Evolutionary conservation across 2,113 vertebrate species (phyloP).

Genomic region (Barbus barbus): DNA sequence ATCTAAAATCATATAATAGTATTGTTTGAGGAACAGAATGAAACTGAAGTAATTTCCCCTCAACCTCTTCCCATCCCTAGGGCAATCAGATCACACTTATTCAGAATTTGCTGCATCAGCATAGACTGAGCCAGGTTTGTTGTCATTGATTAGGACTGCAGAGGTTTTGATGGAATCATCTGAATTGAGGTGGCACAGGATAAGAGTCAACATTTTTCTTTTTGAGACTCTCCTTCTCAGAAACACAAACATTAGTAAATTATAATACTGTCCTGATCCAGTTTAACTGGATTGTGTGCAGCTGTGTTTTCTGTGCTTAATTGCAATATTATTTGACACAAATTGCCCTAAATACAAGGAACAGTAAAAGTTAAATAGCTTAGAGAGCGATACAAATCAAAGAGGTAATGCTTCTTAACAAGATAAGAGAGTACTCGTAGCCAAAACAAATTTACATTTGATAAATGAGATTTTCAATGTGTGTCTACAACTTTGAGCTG

Average conservation of each 20-base stretch:
- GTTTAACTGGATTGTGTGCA: not conserved
- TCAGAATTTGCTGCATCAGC: not conserved
- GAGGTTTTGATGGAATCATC: not conserved
- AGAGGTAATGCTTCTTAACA: slow-evolving; percentile 1
- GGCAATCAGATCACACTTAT: not conserved
- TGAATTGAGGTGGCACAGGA: not conserved
- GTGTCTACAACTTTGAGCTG: not conserved
- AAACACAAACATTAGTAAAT: not conserved
- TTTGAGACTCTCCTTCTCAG: not conserved
- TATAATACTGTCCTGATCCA: not conserved
- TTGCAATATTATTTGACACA: slow-evolving; percentile 1
- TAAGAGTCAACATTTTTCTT: not conserved
- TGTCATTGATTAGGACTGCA: not conserved
- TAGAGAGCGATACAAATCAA: slow-evolving; percentile 17
- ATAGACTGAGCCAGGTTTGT: not conserved
- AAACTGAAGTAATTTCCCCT: not conserved
- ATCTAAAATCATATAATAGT: not conserved
- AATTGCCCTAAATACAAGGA: slow-evolving; percentile 1
- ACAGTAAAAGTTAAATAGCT: not conserved
- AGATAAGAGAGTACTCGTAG: not conserved
- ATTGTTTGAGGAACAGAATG: not conserved
- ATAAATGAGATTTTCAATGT: not conserved
- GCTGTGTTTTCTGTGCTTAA: not conserved
- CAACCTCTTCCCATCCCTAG: not conserved
- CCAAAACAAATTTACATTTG: slow-evolving; percentile 9